A percentile compares a stretch with the other conserved stretches of the same genome.
phyloP scores from a whole-genome alignment of 2,113 vertebrate species.

The Centropus bengalensis region DNA sequence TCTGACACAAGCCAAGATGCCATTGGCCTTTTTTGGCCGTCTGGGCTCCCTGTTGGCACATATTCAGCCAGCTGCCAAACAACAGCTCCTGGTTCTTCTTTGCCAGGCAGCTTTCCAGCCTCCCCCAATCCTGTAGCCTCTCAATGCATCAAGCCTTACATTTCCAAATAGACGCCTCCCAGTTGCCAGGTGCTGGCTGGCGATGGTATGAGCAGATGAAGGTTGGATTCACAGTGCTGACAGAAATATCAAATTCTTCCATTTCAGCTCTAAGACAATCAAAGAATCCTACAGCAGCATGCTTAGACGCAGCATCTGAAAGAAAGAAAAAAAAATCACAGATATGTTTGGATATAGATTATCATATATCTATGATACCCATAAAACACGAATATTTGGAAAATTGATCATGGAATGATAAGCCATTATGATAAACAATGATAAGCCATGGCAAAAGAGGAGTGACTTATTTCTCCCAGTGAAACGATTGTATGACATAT shows the following conservation, averaged over 20 bases:
- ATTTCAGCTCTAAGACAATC: constrained; percentile 94
- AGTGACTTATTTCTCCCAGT: background rate
- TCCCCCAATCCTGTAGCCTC: no score
- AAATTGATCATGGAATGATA: background rate
- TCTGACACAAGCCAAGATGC: no score
- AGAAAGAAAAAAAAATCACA: background rate
- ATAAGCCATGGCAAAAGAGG: background rate
- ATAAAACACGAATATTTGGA: background rate
- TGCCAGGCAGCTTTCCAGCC: no score
- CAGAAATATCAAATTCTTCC: constrained; percentile 89
- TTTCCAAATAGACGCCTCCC: constrained; percentile 79
- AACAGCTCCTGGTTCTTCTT: no score
- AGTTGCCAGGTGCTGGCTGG: constrained; percentile 61
- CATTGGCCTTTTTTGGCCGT: no score
- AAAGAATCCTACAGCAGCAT: constrained; percentile 93
- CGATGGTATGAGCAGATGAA: constrained; percentile 82
- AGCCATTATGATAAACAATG: background rate
- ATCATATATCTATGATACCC: no score
- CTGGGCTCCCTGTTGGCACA: no score
- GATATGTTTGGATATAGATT: background rate
- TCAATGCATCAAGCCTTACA: constrained; percentile 65
- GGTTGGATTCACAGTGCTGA: constrained; percentile 93
- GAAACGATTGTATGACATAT: background rate
- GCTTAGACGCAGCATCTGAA: constrained; percentile 93
- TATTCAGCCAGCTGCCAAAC: no score